These are phyloP conservation scores for Anhinga anhinga DNA, from an alignment of 2,113 vertebrate species.

Conservation along the genomic window DNA sequence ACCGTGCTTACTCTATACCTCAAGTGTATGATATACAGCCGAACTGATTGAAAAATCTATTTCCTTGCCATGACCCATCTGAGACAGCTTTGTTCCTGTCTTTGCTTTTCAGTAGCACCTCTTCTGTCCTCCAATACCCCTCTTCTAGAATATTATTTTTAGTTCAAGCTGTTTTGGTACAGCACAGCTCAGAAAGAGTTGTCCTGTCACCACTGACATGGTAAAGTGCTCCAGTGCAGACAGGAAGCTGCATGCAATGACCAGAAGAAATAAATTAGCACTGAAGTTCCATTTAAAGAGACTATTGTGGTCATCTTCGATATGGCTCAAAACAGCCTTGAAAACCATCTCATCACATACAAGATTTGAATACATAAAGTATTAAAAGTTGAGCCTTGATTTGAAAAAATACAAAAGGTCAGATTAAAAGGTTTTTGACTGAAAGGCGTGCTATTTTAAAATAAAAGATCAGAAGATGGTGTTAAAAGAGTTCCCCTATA, in stretches of 20 bases:
- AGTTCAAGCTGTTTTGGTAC: neutral
- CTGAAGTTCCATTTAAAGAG: neutral
- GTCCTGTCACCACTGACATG: neutral
- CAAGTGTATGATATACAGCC: neutral
- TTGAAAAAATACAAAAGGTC: neutral
- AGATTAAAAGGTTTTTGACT: conserved; percentile 25
- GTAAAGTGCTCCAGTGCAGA: neutral
- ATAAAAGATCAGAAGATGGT: conserved; percentile 53
- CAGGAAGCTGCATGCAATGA: neutral
- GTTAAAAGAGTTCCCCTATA: conserved; percentile 67
- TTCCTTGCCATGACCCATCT: neutral
- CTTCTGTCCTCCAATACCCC: neutral
- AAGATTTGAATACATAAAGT: neutral
- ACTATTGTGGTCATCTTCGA: neutral
- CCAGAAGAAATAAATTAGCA: neutral
- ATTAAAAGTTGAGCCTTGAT: conserved; percentile 1
- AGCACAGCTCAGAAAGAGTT: neutral
- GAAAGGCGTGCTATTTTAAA: conserved; percentile 42
- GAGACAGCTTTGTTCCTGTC: neutral
- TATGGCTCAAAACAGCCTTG: neutral
- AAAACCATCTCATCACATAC: neutral
- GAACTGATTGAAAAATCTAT: neutral
- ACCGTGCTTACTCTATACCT: neutral
- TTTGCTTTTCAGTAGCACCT: neutral
- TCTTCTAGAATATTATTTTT: neutral